Evolutionary conservation across 2,888 invertebrate genomes (phyloP), one percentile per base, ranked within the genome.

Genomic region (Pocota personata): DNA sequence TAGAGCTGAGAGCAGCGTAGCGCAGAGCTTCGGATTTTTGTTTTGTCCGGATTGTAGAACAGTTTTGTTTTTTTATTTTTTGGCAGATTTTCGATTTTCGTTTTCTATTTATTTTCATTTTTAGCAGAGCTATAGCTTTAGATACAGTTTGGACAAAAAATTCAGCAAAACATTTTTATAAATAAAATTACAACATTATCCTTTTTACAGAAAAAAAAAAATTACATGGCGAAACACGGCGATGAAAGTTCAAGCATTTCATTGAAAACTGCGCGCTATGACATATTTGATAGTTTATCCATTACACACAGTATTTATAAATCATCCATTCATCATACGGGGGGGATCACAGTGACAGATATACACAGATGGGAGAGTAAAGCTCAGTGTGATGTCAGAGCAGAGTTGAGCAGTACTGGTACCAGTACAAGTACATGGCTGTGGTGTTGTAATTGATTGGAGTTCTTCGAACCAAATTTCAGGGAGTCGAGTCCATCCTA

Each of bases 371-470:
- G 40, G 79, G 71, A 72, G 79, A 64, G 55, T 55, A 43, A 58
- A 75, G 62, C 57, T 79, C 75, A 75, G 69, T 80, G 64, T 76
- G 80, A 75, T 84, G 67, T 76, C 75, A 43, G 48, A 58, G 14
- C 62, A 64, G 80, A 76, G n/a, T 66, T 84, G 67, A 58, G 57
- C 30, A 57, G 80, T 80, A 32, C 12, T 12, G 52, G 32, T 73
- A 84, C 75, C 52, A 84, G 84, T 80, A 37, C 75, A 84, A 76
- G 21, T 14, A 46, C 40, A 84, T 84, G 80, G 12, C 80, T 46
- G 14, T 71, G 75, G 16, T 19, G 14, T 16, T 43, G 21, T n/a
- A 75, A 30, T 62, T 24, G 6, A 64, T 19, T 64, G 35, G 19
- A 64, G n/a, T 57, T 30, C 78, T 83, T 78, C 30, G 5, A 66